These are phyloP conservation scores for Channa striata DNA, from an alignment of 2,797 vertebrate species.

Conservation along the genomic window DNA sequence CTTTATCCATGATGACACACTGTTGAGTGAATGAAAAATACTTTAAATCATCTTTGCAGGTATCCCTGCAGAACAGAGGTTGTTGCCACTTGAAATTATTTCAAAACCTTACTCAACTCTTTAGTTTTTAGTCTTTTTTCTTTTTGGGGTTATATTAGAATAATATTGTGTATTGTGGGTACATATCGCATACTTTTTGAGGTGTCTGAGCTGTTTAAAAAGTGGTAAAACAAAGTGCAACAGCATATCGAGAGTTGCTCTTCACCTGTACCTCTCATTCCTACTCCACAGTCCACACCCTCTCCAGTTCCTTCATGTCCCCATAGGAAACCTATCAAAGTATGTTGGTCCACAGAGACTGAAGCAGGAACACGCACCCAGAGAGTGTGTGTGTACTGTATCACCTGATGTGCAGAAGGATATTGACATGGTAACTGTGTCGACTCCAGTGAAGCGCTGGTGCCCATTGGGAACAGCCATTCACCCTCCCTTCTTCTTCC, in stretches of 20 bases:
- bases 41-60: constrained; percentile 23
- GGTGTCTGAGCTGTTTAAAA: constrained; percentile 48
- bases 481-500: constrained; percentile 65
- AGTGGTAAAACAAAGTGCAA: constrained; percentile 54
- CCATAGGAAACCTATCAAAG: constrained; percentile 81
- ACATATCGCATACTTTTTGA: constrained; percentile 36
- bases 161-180: constrained; percentile 14
- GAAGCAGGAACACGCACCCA: constrained; percentile 86
- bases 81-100: constrained; percentile 6
- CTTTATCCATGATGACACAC: constrained; percentile 37
- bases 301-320: constrained; percentile 66
- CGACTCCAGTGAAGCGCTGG: constrained; percentile 92
- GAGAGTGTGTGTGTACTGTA: constrained; percentile 89
- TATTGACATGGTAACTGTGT: constrained; percentile 98
- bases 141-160: constrained; percentile 12
- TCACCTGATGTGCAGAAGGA: constrained; percentile 87
- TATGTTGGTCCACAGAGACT: constrained; percentile 86
- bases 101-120: not conserved
- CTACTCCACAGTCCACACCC: constrained; percentile 51
- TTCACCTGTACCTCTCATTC: constrained; percentile 56
- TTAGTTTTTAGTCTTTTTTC: constrained; percentile 13
- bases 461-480: constrained; percentile 88
- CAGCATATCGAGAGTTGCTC: constrained; percentile 46
- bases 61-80: constrained; percentile 12
- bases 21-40: constrained; percentile 28